phyloP scores from a whole-genome alignment of 92 coral and sea anemone species.

The Isaurus tuberculatus region DNA sequence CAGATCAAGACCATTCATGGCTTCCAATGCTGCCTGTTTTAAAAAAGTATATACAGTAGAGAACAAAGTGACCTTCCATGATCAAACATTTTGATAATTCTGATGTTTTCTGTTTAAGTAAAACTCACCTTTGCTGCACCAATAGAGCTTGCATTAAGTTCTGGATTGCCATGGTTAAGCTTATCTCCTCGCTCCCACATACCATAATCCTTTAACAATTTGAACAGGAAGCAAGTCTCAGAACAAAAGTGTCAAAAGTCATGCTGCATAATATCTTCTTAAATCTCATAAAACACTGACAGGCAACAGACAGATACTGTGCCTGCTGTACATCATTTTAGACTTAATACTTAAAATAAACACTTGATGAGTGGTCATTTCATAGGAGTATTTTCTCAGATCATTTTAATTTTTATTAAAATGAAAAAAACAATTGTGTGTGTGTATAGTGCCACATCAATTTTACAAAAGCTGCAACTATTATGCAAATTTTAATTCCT shows the following conservation, averaged over 20 bases:
- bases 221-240: not conserved
- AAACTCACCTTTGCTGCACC: slow-evolving; percentile 91
- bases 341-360: too few species aligned
- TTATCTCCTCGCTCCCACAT: slow-evolving; percentile 99
- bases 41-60: not conserved
- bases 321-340: too few species aligned
- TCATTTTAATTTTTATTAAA: too few species aligned
- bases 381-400: too few species aligned
- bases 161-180: slow-evolving; percentile 94
- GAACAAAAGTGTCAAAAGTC: not conserved
- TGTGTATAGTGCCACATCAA: too few species aligned
- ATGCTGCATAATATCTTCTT: not conserved
- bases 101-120: too few species aligned
- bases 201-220: slow-evolving; percentile 87
- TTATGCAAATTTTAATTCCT: too few species aligned
- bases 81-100: not conserved
- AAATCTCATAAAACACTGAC: too few species aligned
- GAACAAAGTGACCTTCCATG: not conserved
- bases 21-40: slow-evolving; percentile 90
- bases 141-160: slow-evolving; percentile 96
- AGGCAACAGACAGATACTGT: too few species aligned
- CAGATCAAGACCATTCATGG: slow-evolving; percentile 92
- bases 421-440: too few species aligned
- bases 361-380: too few species aligned
- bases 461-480: too few species aligned